phyloP scores from a whole-genome alignment of 2,113 vertebrate species.

The Cebidichthys violaceus region DNA sequence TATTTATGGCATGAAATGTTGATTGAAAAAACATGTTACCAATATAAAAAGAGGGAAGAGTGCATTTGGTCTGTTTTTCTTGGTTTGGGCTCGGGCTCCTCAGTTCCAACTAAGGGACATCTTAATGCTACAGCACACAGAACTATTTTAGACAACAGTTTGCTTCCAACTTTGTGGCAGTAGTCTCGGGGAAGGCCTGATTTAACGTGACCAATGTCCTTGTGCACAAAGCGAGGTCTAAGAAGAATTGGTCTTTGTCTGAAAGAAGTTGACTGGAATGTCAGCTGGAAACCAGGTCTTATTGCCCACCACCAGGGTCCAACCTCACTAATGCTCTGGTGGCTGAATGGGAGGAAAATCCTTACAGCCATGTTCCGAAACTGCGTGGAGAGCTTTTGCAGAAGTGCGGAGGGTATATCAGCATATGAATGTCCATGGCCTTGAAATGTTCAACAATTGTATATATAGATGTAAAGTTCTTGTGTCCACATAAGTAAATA shows the following conservation, averaged over 20 bases:
- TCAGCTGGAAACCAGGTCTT: neutral
- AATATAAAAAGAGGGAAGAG: neutral
- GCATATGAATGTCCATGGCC: neutral
- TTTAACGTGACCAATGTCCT: neutral
- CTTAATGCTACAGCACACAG: neutral
- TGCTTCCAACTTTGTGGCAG: neutral
- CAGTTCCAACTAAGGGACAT: neutral
- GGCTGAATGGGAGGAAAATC: neutral
- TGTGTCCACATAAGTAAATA: neutral
- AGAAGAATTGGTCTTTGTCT: neutral
- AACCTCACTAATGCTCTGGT: neutral
- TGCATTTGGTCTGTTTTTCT: neutral
- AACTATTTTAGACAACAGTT: neutral
- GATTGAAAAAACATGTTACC: conserved; percentile 13
- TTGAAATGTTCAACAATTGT: neutral
- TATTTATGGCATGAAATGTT: conserved; percentile 7
- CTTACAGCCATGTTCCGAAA: neutral
- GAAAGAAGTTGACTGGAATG: neutral
- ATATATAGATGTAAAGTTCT: neutral
- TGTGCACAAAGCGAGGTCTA: neutral
- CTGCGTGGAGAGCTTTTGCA: neutral
- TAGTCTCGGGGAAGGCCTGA: no score
- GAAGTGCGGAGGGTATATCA: neutral
- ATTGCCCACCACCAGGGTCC: neutral
- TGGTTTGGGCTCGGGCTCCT: neutral